Conservation (phyloP, 2,888 invertebrate species). For the Ryuthela nishihirai region DNA sequence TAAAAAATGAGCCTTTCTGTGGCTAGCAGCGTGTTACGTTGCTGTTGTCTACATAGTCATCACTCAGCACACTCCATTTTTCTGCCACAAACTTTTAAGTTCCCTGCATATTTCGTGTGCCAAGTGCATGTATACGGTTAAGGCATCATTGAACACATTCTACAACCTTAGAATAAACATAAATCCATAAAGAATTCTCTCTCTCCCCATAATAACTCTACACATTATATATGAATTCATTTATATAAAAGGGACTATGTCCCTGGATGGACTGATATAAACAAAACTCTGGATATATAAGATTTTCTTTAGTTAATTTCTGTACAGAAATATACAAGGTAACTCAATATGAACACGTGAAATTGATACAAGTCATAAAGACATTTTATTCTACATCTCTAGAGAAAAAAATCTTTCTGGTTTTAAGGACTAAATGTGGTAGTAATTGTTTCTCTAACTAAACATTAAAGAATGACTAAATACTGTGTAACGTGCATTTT, state of each 20-base stretch:
- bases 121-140: slow-evolving; percentile 8
- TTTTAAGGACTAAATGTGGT: slow-evolving; percentile 30
- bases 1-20: too few species aligned
- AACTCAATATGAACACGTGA: slow-evolving; percentile 32
- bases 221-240: slow-evolving; percentile 20
- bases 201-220: slow-evolving; percentile 3
- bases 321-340: slow-evolving; percentile 39
- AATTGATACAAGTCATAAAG: slow-evolving; percentile 26
- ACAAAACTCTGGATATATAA: slow-evolving; percentile 38
- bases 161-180: slow-evolving; percentile 23
- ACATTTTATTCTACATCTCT: slow-evolving; percentile 27
- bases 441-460: slow-evolving; percentile 24
- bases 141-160: slow-evolving; percentile 19
- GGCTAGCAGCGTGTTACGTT: too few species aligned
- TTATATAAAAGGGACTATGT: slow-evolving; percentile 21
- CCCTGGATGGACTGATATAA: slow-evolving; percentile 37
- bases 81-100: too few species aligned
- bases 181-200: too few species aligned
- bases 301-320: slow-evolving; percentile 37
- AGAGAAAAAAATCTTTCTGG: slow-evolving; percentile 29
- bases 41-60: too few species aligned
- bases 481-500: slow-evolving; percentile 33
- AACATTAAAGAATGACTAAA: slow-evolving; percentile 35
- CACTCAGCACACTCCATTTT: too few species aligned
- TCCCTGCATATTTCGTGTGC: too few species aligned